phyloP scores from a whole-genome alignment of 2,113 vertebrate genomes.

The rat (Rattus norvegicus) region GRCr8 NC_086020.1:32507001-32507500 shows the following conservation, averaged over 20 bases:
- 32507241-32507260: no score
- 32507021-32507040: constrained; percentile 40
- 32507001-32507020: not conserved
- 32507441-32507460: not conserved
- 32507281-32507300: no score
- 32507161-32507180: constrained; percentile 21
- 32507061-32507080: not conserved
- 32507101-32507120: constrained; percentile 19
- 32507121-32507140: not conserved
- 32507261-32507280: no score
- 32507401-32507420: not conserved
- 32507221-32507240: not conserved
- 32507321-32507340: not conserved
- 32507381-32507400: not conserved
- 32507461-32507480: not conserved
- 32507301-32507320: no score
- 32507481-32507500: not conserved
- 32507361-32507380: not conserved
- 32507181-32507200: constrained; percentile 1
- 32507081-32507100: constrained; percentile 22
- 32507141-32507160: constrained; percentile 19
- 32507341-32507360: not conserved
- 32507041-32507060: not conserved
- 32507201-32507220: not conserved
- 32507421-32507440: not conserved